phyloP scores from a whole-genome alignment of 2,113 vertebrate genomes.

The Oplegnathus fasciatus region DNA sequence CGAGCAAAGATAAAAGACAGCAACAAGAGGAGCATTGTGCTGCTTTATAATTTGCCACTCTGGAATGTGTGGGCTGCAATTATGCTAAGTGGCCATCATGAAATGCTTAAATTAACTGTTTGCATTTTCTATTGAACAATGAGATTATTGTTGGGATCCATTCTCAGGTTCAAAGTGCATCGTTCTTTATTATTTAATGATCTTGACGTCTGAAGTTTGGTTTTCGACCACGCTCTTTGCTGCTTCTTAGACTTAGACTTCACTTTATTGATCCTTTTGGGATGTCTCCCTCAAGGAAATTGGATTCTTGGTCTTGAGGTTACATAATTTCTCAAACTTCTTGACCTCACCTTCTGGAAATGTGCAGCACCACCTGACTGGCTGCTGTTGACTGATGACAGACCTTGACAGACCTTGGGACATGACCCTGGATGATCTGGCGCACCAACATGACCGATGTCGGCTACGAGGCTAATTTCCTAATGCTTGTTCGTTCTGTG shows the following conservation, averaged over 20 bases:
- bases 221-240: not conserved
- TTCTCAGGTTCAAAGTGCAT: conserved; percentile 14
- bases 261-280: too few species aligned
- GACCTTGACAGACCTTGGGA: conserved; percentile 52
- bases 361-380: not conserved
- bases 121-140: conserved; percentile 39
- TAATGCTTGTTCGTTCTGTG: not conserved
- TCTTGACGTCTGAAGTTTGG: not conserved
- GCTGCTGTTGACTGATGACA: conserved; percentile 1
- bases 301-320: not conserved
- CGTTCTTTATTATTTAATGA: not conserved
- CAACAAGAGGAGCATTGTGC: conserved; percentile 75
- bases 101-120: conserved; percentile 55
- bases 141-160: conserved; percentile 18
- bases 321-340: not conserved
- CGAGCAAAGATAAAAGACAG: conserved; percentile 72
- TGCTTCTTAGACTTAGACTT: too few species aligned
- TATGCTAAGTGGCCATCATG: conserved; percentile 60
- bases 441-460: conserved; percentile 7
- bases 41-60: conserved; percentile 65
- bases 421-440: conserved; percentile 16
- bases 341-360: conserved; percentile 20
- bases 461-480: conserved; percentile 17
- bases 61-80: conserved; percentile 69
- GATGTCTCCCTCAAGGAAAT: too few species aligned